Percentiles rank a stretch among this genome's conserved stretches.
Conservation (phyloP, 1,140 invertebrate species). For the Drosophila obscura region DNA sequence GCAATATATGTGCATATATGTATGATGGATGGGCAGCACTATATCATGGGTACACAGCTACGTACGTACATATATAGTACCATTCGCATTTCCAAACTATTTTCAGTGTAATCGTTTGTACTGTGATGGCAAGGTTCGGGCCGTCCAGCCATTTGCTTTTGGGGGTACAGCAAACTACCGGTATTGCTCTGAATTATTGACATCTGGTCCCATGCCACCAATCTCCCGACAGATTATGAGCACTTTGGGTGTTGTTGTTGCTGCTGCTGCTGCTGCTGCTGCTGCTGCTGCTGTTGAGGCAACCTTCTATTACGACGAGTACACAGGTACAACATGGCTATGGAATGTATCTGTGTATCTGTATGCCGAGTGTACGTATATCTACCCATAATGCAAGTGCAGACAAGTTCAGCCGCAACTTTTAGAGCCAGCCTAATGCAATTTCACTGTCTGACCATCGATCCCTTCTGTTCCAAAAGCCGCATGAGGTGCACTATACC, state of each 20-base stretch:
- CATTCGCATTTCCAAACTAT: background rate
- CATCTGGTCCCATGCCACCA: slow-evolving; percentile 72
- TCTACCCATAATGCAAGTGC: slow-evolving; percentile 27
- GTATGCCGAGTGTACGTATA: slow-evolving; percentile 1
- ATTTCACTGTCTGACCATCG: slow-evolving; percentile 75
- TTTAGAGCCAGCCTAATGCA: slow-evolving; percentile 62
- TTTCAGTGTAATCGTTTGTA: background rate
- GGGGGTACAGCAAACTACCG: slow-evolving; percentile 39
- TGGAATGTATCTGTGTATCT: background rate
- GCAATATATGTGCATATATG: too few species aligned
- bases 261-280: slow-evolving; percentile 19
- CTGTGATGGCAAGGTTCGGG: too few species aligned
- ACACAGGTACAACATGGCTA: background rate
- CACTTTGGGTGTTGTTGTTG: slow-evolving; percentile 47
- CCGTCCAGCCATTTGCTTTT: background rate
- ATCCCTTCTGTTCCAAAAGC: slow-evolving; percentile 60
- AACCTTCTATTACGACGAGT: slow-evolving; percentile 49
- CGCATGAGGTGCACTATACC: slow-evolving; percentile 58
- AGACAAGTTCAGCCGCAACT: slow-evolving; percentile 30
- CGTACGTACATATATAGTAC: too few species aligned
- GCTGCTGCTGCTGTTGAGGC: slow-evolving; percentile 13
- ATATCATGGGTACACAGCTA: too few species aligned
- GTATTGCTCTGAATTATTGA: slow-evolving; percentile 74
- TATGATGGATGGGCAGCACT: too few species aligned
- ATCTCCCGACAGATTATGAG: slow-evolving; percentile 69